A percentile compares a stretch with the other conserved stretches of the same genome.
Conservation (phyloP, 2,888 invertebrate species). For the Tetheella fluctuosa region DNA sequence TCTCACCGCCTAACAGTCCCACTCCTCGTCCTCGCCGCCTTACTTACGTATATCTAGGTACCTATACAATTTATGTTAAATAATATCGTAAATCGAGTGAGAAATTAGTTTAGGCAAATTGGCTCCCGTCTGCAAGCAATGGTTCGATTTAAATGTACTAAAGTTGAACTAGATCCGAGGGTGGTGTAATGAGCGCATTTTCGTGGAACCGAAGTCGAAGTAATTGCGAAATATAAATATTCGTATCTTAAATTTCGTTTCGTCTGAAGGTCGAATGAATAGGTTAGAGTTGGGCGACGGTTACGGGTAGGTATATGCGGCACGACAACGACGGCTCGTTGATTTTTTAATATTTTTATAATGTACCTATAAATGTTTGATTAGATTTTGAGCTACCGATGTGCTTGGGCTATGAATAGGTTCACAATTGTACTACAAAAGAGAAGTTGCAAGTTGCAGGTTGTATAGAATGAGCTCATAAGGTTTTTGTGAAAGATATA, state of each 20-base stretch:
- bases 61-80: constrained; percentile 1
- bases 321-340: too few species aligned
- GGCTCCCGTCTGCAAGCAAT: background rate
- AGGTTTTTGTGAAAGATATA: too few species aligned
- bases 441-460: too few species aligned
- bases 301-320: too few species aligned
- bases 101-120: constrained; percentile 1
- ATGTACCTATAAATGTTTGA: too few species aligned
- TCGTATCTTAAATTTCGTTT: background rate
- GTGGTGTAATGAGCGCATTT: too few species aligned
- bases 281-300: background rate
- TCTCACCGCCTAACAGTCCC: background rate
- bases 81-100: constrained; percentile 8
- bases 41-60: too few species aligned
- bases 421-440: too few species aligned
- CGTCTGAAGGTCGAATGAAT: background rate
- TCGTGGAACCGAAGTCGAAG: background rate
- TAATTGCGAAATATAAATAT: constrained; percentile 1
- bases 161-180: background rate
- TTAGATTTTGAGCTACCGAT: too few species aligned
- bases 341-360: too few species aligned
- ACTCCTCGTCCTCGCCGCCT: background rate
- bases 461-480: too few species aligned
- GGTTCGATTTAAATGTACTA: background rate
- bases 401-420: too few species aligned